Percentiles rank a stretch among this genome's conserved stretches.
Evolutionary conservation across 1,140 invertebrate species (phyloP).

Genomic region (Brachystomella parvula): DNA sequence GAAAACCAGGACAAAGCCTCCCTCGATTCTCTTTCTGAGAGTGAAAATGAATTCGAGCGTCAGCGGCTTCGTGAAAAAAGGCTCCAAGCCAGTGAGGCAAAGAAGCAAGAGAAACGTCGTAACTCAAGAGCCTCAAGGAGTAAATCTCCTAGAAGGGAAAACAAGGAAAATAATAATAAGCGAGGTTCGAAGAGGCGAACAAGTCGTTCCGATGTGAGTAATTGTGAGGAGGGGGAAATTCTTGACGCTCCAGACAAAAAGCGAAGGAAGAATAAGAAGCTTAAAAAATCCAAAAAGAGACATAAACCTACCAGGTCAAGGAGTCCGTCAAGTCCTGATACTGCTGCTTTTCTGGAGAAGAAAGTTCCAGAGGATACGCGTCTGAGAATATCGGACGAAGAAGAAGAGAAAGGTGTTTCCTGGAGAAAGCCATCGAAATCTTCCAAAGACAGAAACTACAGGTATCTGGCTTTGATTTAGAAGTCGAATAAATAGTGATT

Average conservation of each 20-base stretch:
- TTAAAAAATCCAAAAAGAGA: constrained; percentile 33
- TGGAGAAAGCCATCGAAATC: constrained; percentile 76
- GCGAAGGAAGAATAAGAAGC: constrained; percentile 43
- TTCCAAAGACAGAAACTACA: constrained; percentile 70
- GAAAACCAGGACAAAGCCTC: no score
- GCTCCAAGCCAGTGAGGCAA: constrained; percentile 1
- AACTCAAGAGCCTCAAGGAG: not conserved
- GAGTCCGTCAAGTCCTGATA: constrained; percentile 9
- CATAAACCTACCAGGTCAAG: constrained; percentile 19
- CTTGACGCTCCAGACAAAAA: constrained; percentile 43
- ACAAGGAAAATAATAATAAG: constrained; percentile 7
- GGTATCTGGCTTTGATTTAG: constrained; percentile 21
- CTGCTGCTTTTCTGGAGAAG: constrained; percentile 25
- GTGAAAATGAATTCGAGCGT: constrained; percentile 20
- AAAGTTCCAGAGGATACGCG: constrained; percentile 37
- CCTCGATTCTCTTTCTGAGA: constrained; percentile 22
- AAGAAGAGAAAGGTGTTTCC: constrained; percentile 43
- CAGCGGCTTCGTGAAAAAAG: not conserved
- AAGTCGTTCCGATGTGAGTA: constrained; percentile 34
- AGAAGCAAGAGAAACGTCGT: not conserved
- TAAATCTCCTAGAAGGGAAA: constrained; percentile 5
- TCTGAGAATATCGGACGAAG: constrained; percentile 19
- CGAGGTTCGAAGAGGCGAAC: constrained; percentile 5
- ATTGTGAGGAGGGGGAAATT: constrained; percentile 51
- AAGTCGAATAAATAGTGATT: not conserved